Percentiles rank a stretch among this genome's conserved stretches.
phyloP scores from a whole-genome alignment of 1,140 invertebrate genomes.

The Dendrolimus punctatus region DNA sequence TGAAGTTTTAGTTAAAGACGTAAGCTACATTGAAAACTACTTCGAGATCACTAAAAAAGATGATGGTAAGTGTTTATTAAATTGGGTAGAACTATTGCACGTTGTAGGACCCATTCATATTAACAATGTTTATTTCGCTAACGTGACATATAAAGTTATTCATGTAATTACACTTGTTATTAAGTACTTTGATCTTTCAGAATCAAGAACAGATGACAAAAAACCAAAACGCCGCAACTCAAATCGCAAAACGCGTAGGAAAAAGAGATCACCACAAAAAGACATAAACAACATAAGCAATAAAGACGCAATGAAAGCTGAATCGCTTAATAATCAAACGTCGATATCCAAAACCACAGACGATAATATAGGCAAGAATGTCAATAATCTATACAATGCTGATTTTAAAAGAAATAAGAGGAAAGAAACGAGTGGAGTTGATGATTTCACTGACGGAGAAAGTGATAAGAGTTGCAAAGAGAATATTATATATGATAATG shows the following conservation, averaged over 20 bases:
- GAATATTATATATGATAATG: not conserved
- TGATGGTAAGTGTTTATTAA: constrained; percentile 20
- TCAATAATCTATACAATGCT: constrained; percentile 41
- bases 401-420: constrained; percentile 19
- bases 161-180: too few species aligned
- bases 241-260: constrained; percentile 38
- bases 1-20: constrained; percentile 42
- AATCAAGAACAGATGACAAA: constrained; percentile 37
- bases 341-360: constrained; percentile 25
- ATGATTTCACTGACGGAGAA: not conserved
- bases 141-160: too few species aligned
- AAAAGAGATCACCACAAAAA: constrained; percentile 45
- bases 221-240: constrained; percentile 51
- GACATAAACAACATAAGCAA: constrained; percentile 12
- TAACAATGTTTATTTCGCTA: too few species aligned
- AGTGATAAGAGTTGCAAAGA: too few species aligned
- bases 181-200: constrained; percentile 12
- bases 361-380: constrained; percentile 50
- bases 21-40: constrained; percentile 53
- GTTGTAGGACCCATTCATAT: too few species aligned
- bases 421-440: constrained; percentile 18
- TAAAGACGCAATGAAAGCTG: not conserved
- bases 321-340: constrained; percentile 43
- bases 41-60: constrained; percentile 43
- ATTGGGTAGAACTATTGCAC: too few species aligned